Evolutionary conservation across 2,113 vertebrate species (phyloP), one percentile per base, ranked within the genome.

Genomic region (Gallinago paraguaiae): DNA sequence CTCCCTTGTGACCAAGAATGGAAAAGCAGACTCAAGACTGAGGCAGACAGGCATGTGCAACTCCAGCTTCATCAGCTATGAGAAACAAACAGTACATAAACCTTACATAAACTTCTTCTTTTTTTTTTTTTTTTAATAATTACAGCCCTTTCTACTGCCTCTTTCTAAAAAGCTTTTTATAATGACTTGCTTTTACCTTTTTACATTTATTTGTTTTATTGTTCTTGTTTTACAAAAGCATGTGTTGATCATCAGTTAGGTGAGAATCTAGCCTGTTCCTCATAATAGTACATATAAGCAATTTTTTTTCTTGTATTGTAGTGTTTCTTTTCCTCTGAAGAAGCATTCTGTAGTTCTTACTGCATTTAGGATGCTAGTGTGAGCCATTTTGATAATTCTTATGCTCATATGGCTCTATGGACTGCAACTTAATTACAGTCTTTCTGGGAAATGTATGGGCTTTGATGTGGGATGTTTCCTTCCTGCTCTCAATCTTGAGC

Each of bases 41-140:
- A 76, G 10, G 14, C 2, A 4, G 27, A 59, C 6, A 51, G 19
- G 17, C 13, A 27, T 27, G 16, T 1, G 2, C 20, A 56, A 6
- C 7, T 60, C 9, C 33, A n/a, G 3, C 0, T 2, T 27, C 1
- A 1, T 67, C 48, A 54, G 6, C 30, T 25, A 4, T n/a, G 51
- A 70, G 27, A 83, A 31, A 30, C 3, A 37, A 56, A 24, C 17
- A 81, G 28, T 33, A 24, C 3, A 35, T 19, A 69, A n/a, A 60
- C 9, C 0, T 31, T 45, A 48, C 20, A 48, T 48, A 48, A 48
- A 48, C 13, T 1, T 1, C 12, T n/a, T 4, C 18, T 11, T 8
- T 45, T 18, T 45, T 10, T 41, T 9, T n/a, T 22, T 8, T 33
- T 17, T 2, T 37, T 39, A n/a, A n/a, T n/a, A 7, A 9, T 61